Base-by-base conservation (phyloP, 2,888 invertebrate species). In the Drosophila longiperda region DNA sequence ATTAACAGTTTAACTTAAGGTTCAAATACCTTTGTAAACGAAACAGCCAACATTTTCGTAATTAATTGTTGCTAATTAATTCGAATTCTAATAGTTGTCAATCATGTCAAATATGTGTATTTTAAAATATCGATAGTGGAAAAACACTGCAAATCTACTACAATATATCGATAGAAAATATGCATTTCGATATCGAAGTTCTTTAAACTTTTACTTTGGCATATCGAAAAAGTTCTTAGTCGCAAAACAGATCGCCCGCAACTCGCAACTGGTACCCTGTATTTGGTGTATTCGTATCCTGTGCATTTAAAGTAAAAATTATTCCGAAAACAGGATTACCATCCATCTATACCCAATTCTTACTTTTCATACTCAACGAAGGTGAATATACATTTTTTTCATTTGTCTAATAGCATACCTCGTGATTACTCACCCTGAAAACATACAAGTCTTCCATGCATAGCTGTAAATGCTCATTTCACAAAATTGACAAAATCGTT, bases 251-350 rank as follows among this genome's bases (percentile, higher is more conserved):
- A 82, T 82, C 82, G 76, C 71, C 50, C 42, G 62, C 66, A 68
- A 61, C 50, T 80, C 64, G 38, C 33, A 71, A 53, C 66, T 48
- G 32, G 62, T 57, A 32, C 55, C 52, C 34, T 45, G 64, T 57
- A 20, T 52, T 66, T 72, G 55, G 75, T 75, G 71, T 72, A 54
- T 73, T 65, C 63, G 65, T n/a, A 68, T 62, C 84, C 87, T 88
- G 85, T 85, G 85, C 85, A 85, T 85, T 85, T 85, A 81, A 85
- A 68, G 38, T 60, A 32, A 62, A 65, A 68, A 48, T 59, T 58
- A 78, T 86, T 85, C 88, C 85, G 74, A 83, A 40, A 85, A 83
- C 88, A 88, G 87, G 84, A 88, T 63, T 66, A 69, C 36, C 70
- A 63, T 66, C 65, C 62, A 66, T 63, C 66, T 71, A 36, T 48